A percentile compares a stretch with the other conserved stretches of the same genome.
phyloP scores from a whole-genome alignment of 1,140 invertebrate species.

The Drosophila jambulina region DNA sequence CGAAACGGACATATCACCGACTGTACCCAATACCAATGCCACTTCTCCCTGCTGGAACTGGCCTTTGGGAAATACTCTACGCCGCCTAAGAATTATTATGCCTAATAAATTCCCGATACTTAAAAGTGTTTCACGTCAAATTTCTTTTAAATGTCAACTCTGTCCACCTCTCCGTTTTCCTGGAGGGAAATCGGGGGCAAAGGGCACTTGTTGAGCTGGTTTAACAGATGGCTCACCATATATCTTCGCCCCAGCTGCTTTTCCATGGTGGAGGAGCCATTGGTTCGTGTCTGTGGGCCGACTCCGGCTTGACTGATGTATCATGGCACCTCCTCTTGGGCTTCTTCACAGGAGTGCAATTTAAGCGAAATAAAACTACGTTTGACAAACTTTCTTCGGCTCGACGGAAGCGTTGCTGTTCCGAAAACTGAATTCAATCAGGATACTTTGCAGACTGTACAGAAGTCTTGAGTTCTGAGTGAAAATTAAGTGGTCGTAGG shows the following conservation, averaged over 20 bases:
- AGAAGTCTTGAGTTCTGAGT: conserved; percentile 35
- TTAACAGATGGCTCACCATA: conserved; percentile 73
- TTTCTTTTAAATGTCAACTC: conserved; percentile 59
- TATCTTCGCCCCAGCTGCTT: conserved; percentile 48
- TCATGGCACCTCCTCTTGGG: conserved; percentile 16
- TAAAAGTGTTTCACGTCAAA: conserved; percentile 59
- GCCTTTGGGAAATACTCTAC: conserved; percentile 89
- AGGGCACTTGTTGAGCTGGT: conserved; percentile 58
- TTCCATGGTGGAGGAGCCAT: conserved; percentile 9
- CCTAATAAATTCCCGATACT: conserved; percentile 64
- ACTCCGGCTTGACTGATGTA: conserved; percentile 61
- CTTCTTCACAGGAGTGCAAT: conserved; percentile 49
- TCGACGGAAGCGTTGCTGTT: conserved; percentile 3
- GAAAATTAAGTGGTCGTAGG: conserved; percentile 40
- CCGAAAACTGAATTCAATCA: conserved; percentile 67
- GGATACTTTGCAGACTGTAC: conserved; percentile 20
- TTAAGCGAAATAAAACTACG: conserved; percentile 63
- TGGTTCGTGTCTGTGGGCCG: conserved; percentile 30
- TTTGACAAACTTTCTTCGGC: conserved; percentile 54
- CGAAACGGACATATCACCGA: conserved; percentile 86
- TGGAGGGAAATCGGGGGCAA: neutral
- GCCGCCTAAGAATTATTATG: conserved; percentile 75
- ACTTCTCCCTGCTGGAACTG: conserved; percentile 90
- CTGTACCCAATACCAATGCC: conserved; percentile 88
- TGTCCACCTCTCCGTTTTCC: conserved; percentile 10